Evolutionary conservation across 2,113 vertebrate genomes (phyloP), one percentile per base, ranked within the genome.

Genomic region (Osmerus eperlanus): DNA sequence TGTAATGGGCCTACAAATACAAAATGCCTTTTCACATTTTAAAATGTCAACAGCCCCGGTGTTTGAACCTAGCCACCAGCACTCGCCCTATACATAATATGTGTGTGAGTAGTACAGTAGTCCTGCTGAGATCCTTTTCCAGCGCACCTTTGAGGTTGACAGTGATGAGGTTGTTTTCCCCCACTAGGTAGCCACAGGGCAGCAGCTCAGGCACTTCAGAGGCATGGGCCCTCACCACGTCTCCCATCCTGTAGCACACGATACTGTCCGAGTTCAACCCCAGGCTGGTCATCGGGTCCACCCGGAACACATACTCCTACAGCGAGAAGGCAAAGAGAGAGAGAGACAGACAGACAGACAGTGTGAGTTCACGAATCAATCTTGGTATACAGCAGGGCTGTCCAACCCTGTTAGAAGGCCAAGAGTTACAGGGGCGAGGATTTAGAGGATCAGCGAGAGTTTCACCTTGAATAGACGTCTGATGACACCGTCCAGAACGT

Each of bases 161-260:
- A 88, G 93, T 95, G 92, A 99, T 98, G 78, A 95, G 3, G 2
- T 97, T 98, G 85, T 91, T 96, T 77, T 97, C 95, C 72, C 97
- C 97, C 90, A 98, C 95, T 83, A 99, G 93, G 89, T 99, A 99
- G 73, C 96, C 97, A 79, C 97, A 99, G 79, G 97, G 97, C 84
- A 99, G 88, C 90, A 98, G 89, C 91, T 98, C 96, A 88, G 97
- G 97, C 89, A 64, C 25, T 32, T 64, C 62, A n/a, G 62, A 96
- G 92, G 91, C 97, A 93, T 28, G 94, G 90, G 81, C 87, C 83
- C 14, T 95, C 92, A 54, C 94, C 91, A 98, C 79, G 9, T 96
- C 96, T 13, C 96, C 96, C 90, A 99, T 93, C 82, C 93, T 94
- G 86, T 99, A 99, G 84, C 92, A 95, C 83, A 94, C 88, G 63